Evolutionary conservation across 2,888 invertebrate genomes (phyloP).

Genomic region (Caenorhabditis doughertyi): DNA sequence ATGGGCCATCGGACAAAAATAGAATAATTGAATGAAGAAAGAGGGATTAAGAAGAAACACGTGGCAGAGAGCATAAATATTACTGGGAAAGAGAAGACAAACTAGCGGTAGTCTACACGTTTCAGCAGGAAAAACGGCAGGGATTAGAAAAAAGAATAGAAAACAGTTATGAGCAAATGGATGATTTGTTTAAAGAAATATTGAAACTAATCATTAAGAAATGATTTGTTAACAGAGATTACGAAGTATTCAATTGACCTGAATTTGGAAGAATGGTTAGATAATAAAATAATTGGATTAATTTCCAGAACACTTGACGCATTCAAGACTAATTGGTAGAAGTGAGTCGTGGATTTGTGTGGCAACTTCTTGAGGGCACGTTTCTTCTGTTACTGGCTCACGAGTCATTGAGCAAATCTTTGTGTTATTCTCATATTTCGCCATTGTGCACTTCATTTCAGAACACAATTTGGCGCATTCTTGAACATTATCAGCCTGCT

Average conservation of each 20-base stretch:
- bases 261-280: slow-evolving; percentile 23
- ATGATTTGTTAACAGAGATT: slow-evolving; percentile 26
- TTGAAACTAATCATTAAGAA: slow-evolving; percentile 11
- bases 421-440: slow-evolving; percentile 78
- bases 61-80: slow-evolving; percentile 47
- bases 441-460: slow-evolving; percentile 75
- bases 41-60: slow-evolving; percentile 12
- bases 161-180: slow-evolving; percentile 48
- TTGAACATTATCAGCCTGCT: slow-evolving; percentile 74
- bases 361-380: slow-evolving; percentile 76
- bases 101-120: slow-evolving; percentile 62
- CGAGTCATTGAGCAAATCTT: slow-evolving; percentile 78
- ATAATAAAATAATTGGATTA: slow-evolving; percentile 1
- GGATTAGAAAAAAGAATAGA: slow-evolving; percentile 12
- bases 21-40: slow-evolving; percentile 5
- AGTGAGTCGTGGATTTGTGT: slow-evolving; percentile 76
- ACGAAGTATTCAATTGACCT: slow-evolving; percentile 47
- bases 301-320: slow-evolving; percentile 74
- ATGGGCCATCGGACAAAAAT: slow-evolving; percentile 49
- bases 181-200: slow-evolving; percentile 26
- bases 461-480: slow-evolving; percentile 79
- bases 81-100: background rate
- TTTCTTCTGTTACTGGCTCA: slow-evolving; percentile 52
- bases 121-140: slow-evolving; percentile 51
- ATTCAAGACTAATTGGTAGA: slow-evolving; percentile 78